Percentiles rank a stretch among this genome's conserved stretches.
These are phyloP conservation scores for Drosophila pectinifera DNA, from an alignment of 1,140 invertebrate species.

Conservation along the genomic window DNA sequence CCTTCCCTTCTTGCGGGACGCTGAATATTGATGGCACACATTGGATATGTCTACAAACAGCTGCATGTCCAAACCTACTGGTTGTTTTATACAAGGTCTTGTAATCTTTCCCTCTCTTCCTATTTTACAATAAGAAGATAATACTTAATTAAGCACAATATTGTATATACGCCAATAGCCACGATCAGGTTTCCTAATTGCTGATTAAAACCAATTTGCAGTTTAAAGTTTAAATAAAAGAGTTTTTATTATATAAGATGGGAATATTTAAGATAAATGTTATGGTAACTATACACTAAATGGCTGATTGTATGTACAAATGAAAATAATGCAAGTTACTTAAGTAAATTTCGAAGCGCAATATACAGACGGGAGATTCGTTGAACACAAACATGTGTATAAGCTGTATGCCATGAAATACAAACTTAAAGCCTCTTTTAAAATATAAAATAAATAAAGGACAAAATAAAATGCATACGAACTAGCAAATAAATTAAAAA, in stretches of 20 bases:
- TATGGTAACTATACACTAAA: constrained; percentile 39
- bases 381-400: constrained; percentile 17
- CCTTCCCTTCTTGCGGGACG: too few relatives aligned
- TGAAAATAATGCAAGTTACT: constrained; percentile 49
- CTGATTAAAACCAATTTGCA: not conserved
- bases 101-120: too few relatives aligned
- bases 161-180: not conserved
- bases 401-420: constrained; percentile 48
- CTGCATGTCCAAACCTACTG: too few relatives aligned
- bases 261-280: constrained; percentile 1
- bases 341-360: constrained; percentile 34
- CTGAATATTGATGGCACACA: too few relatives aligned
- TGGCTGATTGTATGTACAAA: constrained; percentile 69
- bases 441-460: constrained; percentile 59
- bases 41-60: too few relatives aligned
- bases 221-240: constrained; percentile 1
- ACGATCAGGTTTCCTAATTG: not conserved
- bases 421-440: constrained; percentile 76
- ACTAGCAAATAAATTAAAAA: constrained; percentile 37
- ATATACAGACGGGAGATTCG: constrained; percentile 54
- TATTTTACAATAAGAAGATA: too few relatives aligned
- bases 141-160: too few relatives aligned
- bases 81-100: too few relatives aligned
- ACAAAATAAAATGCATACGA: constrained; percentile 9
- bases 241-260: constrained; percentile 5